Conservation (phyloP, 2,113 vertebrate species). For the Phyllostomus discolor region DNA sequence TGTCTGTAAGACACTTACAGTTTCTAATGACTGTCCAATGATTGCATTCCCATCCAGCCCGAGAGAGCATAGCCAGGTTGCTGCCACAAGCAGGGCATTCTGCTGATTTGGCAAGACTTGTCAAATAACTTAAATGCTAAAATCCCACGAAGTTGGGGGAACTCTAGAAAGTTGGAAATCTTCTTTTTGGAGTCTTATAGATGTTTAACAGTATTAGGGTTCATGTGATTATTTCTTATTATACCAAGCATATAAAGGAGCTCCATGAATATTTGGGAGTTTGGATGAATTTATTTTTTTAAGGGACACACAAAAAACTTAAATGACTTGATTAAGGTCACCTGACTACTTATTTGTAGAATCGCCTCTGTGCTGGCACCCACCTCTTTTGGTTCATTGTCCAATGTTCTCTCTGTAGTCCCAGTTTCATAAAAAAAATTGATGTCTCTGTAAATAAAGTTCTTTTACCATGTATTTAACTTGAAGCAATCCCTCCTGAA, state of each 20-base stretch:
- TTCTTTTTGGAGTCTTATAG: not conserved
- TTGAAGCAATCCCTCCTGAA: slow-evolving; percentile 34
- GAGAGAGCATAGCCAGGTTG: not conserved
- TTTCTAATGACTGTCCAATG: not conserved
- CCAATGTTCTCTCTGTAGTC: not conserved
- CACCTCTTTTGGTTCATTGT: not conserved
- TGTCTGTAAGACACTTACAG: not conserved
- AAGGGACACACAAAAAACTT: not conserved
- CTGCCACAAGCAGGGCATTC: not conserved
- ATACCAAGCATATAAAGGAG: not conserved
- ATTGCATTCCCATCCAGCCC: not conserved
- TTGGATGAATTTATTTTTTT: not conserved
- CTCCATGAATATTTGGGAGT: not conserved
- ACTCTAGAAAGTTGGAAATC: slow-evolving; percentile 20
- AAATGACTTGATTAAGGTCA: slow-evolving; percentile 12
- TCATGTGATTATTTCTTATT: not conserved
- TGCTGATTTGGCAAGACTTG: not conserved
- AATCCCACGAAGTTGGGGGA: not conserved
- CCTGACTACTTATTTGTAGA: not conserved
- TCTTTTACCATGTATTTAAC: slow-evolving; percentile 44
- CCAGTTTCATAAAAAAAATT: slow-evolving; percentile 22
- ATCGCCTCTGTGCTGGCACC: not conserved
- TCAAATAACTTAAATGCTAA: not conserved
- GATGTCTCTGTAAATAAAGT: slow-evolving; percentile 47
- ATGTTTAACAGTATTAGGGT: not conserved